Evolutionary conservation across 2,797 vertebrate species (phyloP), one percentile per base, ranked within the genome.

Genomic region (Knipowitschia caucasica): DNA sequence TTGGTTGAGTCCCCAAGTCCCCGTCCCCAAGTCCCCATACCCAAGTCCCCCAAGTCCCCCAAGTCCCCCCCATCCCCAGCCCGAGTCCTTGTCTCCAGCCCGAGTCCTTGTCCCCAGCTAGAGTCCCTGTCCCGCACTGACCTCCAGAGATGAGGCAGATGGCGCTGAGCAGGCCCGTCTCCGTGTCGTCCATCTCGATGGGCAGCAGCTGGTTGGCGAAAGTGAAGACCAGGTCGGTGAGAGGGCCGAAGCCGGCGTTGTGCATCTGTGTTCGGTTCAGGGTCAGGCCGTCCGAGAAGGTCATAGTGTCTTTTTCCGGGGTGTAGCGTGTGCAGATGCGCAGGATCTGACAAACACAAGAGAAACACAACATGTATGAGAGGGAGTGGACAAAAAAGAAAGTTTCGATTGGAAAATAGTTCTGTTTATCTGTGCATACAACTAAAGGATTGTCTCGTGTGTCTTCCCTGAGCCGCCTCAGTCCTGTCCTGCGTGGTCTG

Each of bases 101-200:
- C 18, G 43, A 20, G 27, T 20, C 30, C 11, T n/a, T n/a, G n/a
- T n/a, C 36, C 47, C 38, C 29, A 20, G n/a, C n/a, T n/a, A n/a
- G n/a, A n/a, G 15, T 35, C 15, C n/a, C 36, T 9, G 10, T 12
- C 40, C 23, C 24, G 23, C 12, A 24, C 78, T 26, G 60, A 95
- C 94, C 94, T 92, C 93, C 93, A 20, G 93, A 95, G 81, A 95
- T 94, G 64, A 95, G 92, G 81, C 94, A 95, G 88, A 95, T 95
- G 73, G 94, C 93, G 7, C 93, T 94, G 62, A 95, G 92, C 64
- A 95, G 91, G 33, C 94, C 94, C 0, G 93, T 94, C 85, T 95
- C 94, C 0, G 94, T 93, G 82, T 95, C 94, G 52, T 95, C 94
- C 94, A 95, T 95, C 86, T 94, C 92, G n/a, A 95, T 89, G 21